A percentile compares a stretch with the other conserved stretches of the same genome.
Conservation (phyloP, 2,888 invertebrate genomes). For the Xestia rhomboidea region DNA sequence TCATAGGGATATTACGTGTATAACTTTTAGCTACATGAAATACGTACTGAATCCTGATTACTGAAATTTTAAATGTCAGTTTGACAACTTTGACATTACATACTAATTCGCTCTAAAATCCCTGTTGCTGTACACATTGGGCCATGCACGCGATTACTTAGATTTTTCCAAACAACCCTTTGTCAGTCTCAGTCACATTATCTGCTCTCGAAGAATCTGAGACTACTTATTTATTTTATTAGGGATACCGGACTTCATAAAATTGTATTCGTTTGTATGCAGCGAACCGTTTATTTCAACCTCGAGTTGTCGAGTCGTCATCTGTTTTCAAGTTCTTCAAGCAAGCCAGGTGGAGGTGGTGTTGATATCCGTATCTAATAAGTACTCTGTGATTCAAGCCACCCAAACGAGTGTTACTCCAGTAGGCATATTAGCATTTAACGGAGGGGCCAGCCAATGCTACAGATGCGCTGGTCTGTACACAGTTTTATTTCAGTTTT, state of each 20-base stretch:
- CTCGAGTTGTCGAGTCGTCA: neutral
- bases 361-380: neutral
- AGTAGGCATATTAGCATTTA: neutral
- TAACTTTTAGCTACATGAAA: conserved; percentile 40
- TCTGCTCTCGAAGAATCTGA: neutral
- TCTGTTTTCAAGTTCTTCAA: neutral
- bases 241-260: neutral
- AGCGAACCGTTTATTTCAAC: neutral
- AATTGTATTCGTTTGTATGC: neutral
- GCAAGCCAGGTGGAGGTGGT: neutral
- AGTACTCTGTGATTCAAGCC: neutral
- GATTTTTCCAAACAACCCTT: neutral
- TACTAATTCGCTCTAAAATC: conserved; percentile 3
- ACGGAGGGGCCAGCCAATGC: neutral
- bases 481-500: neutral
- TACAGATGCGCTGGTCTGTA: neutral
- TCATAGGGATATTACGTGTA: conserved; percentile 42
- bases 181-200: neutral
- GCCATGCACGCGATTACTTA: neutral
- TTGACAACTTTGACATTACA: conserved; percentile 53
- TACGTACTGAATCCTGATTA: conserved; percentile 37
- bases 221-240: neutral
- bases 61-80: conserved; percentile 63
- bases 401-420: neutral
- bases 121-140: conserved; percentile 22